Base-by-base conservation (phyloP, 2,113 vertebrate genomes). In the Cyphomyrus plagiostoma region DNA sequence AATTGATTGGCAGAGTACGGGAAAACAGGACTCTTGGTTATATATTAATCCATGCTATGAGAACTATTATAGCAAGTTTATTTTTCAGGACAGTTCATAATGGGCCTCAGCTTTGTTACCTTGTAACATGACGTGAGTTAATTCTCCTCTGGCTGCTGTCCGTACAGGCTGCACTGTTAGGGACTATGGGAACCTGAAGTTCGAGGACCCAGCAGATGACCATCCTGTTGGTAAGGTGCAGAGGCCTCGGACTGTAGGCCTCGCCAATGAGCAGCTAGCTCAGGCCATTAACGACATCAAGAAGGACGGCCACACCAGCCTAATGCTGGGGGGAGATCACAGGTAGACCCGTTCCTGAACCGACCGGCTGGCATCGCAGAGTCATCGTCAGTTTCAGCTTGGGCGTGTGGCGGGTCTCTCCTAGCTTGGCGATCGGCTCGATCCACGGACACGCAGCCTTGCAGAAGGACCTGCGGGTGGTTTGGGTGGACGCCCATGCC, bases 401-500 rank as follows among this genome's bases (percentile, higher is more conserved):
- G 7, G 87, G 13, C 89, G 15, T 85, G 62, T 77, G 82, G 2
- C 58, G 62, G 30, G 39, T 52, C 42, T 74, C 17, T 91, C 46
- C 8, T 91, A 97, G 96, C 56, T 90, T 97, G 89, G 96, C 95
- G 0, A 95, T 97, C 0, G 96, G 96, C 66, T 96, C 96, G 0
- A 93, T 97, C 91, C 93, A 94, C 0, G 96, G 96, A 9, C 95
- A 97, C 87, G 80, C 95, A 0, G 91, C 92, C 1, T 94, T 91
- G 3, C 90, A 91, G 3, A 93, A 91, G 1, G 89, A 91, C 23
- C 86, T 96, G 85, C 93, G 94, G 49, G 92, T 97, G 3, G 92
- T 97, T 17, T 97, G 96, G 96, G 96, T 97, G 21, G 96, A 97
- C 45, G 96, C 96, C 46, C 96, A 97, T 45, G 95, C 96, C 0